Base-by-base conservation (phyloP, 35 echinoderm and acorn worm species). In the Apostichopus californicus region DNA sequence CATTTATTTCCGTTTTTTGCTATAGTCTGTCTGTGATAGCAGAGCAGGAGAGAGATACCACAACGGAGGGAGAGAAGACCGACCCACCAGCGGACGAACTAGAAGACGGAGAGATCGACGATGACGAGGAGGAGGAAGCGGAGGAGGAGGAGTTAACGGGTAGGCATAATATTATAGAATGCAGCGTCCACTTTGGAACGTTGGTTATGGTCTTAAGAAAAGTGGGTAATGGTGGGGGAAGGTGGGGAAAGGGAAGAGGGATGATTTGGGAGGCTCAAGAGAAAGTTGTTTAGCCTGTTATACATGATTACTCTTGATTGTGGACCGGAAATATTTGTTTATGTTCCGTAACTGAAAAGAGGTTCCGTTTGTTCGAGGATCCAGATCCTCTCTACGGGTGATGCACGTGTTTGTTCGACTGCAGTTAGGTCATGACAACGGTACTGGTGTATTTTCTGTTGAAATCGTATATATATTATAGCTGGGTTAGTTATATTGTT, bases 21-120 rank as follows among this genome's bases (percentile, higher is more conserved):
- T 18, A 73, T 17, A 73, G 70, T 73, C 70, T 73, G 70, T 15
- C 70, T 1, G 70, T 17, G 70, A 17, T 73, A 6, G n/a, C 70
- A 21, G 70, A 73, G n/a, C 5, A n/a, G 70, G 70, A 73, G 5
- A 73, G n/a, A 17, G 70, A 73, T 73, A 17, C 70, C 14, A 73
- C 70, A 1, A 21, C 70, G n/a, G 70, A 73, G n/a, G 70, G 11
- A 73, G 70, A 73, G 15, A 73, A 73, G 70, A 6, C 0, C 20
- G 70, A 73, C 20, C 70, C 70, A 0, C 80, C 9, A 1, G 80
- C 80, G 8, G 80, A 53, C 5, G 80, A 82, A 13, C 55, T 82
- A 0, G 80, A 82, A 56, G 80, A 82, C 55, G 80, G 80, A 82
- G 80, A 82, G 12, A 55, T 82, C n/a, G 80, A 54, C 55, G 80